Evolutionary conservation across 2,888 invertebrate genomes (phyloP).

Genomic region (Hedya salicella): DNA sequence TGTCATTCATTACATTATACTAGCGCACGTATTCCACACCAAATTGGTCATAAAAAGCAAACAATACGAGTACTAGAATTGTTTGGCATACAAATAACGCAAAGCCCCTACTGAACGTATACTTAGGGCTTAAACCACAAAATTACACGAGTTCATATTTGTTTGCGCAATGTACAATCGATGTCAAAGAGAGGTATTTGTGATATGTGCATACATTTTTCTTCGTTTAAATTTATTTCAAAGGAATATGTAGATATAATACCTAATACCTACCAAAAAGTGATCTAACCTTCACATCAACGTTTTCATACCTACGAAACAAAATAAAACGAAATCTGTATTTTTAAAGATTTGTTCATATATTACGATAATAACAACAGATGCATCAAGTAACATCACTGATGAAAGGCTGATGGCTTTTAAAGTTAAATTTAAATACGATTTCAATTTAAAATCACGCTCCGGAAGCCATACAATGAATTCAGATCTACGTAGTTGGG

Average conservation of each 20-base stretch:
- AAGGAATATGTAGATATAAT: too few species aligned
- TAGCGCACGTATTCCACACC: not conserved
- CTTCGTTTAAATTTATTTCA: too few species aligned
- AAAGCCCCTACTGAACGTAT: not conserved
- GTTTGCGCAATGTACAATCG: not conserved
- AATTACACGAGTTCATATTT: not conserved
- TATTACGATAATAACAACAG: too few species aligned
- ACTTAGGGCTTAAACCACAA: not conserved
- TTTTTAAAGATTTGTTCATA: too few species aligned
- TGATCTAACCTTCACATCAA: too few species aligned
- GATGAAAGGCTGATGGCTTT: slow-evolving; percentile 4
- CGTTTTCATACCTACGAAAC: too few species aligned
- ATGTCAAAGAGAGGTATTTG: not conserved
- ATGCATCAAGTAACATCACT: not conserved
- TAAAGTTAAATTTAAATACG: slow-evolving; percentile 14
- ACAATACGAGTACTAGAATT: slow-evolving; percentile 22
- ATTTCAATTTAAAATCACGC: slow-evolving; percentile 28
- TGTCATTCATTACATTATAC: not conserved
- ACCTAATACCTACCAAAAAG: too few species aligned
- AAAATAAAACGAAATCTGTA: too few species aligned
- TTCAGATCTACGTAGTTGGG: slow-evolving; percentile 50
- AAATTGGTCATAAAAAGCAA: slow-evolving; percentile 6
- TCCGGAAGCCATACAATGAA: slow-evolving; percentile 43
- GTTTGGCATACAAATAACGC: slow-evolving; percentile 3
- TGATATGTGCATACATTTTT: too few species aligned